Conservation (phyloP, 37 sponge, comb jelly and placozoan species). For the Halisarca cf. caerulea region DNA sequence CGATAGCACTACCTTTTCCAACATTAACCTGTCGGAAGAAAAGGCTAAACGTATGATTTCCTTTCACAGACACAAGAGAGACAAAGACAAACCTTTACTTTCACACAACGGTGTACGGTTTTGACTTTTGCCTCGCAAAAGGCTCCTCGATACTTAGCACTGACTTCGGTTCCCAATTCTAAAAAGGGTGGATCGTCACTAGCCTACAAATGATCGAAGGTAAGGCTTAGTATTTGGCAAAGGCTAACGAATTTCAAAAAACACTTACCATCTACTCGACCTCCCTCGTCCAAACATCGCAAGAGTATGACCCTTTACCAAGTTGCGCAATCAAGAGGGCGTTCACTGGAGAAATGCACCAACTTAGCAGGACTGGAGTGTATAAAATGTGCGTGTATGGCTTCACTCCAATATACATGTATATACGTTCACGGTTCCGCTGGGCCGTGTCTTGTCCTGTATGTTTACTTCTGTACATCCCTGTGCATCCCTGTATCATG, state of each 20-base stretch:
- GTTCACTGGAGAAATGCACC: no score
- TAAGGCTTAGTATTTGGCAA: neutral
- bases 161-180: slow-evolving; percentile 90
- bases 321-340: no score
- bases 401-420: no score
- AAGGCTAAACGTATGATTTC: neutral
- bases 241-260: neutral
- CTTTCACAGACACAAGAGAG: neutral
- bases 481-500: no score
- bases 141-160: slow-evolving; percentile 96
- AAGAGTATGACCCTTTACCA: neutral
- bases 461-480: no score
- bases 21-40: slow-evolving; percentile 48
- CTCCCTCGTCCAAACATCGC: neutral
- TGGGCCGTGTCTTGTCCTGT: no score
- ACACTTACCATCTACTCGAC: neutral
- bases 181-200: slow-evolving; percentile 80
- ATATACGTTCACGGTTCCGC: no score
- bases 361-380: no score
- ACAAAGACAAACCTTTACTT: slow-evolving; percentile 70
- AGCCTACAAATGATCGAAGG: neutral
- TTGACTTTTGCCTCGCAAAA: slow-evolving; percentile 96
- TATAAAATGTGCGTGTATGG: no score
- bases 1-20: slow-evolving; percentile 45
- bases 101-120: slow-evolving; percentile 79